Base-by-base conservation (phyloP, 1,140 invertebrate genomes). In the Steinernema khuongi region DNA sequence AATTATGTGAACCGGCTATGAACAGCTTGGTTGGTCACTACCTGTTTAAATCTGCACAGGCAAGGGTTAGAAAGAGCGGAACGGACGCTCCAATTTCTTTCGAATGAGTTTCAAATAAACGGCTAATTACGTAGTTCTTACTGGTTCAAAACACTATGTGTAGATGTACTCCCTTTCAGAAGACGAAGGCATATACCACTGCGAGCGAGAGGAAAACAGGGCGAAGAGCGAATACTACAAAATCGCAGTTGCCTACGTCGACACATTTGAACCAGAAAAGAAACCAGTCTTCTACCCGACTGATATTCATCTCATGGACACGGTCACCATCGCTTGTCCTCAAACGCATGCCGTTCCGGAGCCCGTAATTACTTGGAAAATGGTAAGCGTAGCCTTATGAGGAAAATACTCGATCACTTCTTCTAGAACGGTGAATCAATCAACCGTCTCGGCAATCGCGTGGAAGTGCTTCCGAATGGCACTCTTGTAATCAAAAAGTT, bases 171-270 rank as follows among this genome's bases (percentile, higher is more conserved):
- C n/a, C n/a, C n/a, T 60, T 60, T 60, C 22, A 60, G 50, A 22
- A 2, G 50, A 60, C 50, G 50, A 60, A 26, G 50, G 50, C 50
- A 60, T 60, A 14, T 60, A 60, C 50, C 50, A 60, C 22, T 60
- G 50, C 50, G 50, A 60, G 19, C 50, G 50, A 60, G 50, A 7
- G 2, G 50, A 60, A 7, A 60, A 14, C 7, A 11, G 19, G 26
- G 50, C 50, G 4, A 60, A 60, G 26, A 60, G 50, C 22, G 50
- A 60, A 22, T 60, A 17, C 22, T 60, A 60, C 22, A 7, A 60
- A 22, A 60, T 60, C 22, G 50, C 50, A 7, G 50, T 60, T 22
- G 50, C 50, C 50, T 60, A 60, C 26, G 50, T 60, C 14, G 50
- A 60, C 50, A 7, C 7, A 26, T 60, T 60, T 26, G 22, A 11